These are phyloP conservation scores for Sarotherodon lohbergeri DNA, from an alignment of 2,113 vertebrate species.

Conservation along the genomic window DNA sequence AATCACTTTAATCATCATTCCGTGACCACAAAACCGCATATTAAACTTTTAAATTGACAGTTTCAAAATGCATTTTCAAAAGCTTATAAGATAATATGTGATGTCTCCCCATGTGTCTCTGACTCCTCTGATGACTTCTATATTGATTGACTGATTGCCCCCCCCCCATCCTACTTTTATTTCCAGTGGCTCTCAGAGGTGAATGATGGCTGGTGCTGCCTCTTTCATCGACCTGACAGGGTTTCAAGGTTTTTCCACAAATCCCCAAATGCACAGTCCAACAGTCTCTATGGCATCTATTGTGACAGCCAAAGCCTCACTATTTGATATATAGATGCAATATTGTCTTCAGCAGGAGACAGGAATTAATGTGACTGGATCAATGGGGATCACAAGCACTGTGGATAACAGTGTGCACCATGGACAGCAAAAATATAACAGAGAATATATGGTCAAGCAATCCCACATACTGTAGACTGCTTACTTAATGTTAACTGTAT, in stretches of 20 bases:
- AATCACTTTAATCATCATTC: neutral
- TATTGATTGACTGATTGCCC: conserved; percentile 30
- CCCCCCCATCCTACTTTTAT: neutral
- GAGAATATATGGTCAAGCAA: neutral
- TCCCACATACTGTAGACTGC: neutral
- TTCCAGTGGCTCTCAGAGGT: neutral
- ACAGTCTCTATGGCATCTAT: neutral
- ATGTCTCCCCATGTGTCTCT: neutral
- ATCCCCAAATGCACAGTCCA: conserved; percentile 13
- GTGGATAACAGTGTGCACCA: conserved; percentile 14
- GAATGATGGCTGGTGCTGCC: conserved; percentile 27
- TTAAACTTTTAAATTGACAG: neutral
- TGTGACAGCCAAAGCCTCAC: conserved; percentile 21
- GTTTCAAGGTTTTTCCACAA: conserved; percentile 41
- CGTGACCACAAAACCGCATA: neutral
- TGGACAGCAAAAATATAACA: neutral
- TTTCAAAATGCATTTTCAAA: neutral
- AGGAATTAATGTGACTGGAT: conserved; percentile 23
- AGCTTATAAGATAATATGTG: neutral
- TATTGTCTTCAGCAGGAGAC: conserved; percentile 40
- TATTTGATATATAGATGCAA: conserved; percentile 29
- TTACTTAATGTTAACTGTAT: neutral
- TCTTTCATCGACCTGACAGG: conserved; percentile 38
- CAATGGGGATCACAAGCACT: conserved; percentile 28
- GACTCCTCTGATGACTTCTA: neutral